phyloP scores from a whole-genome alignment of 2,113 vertebrate genomes.

The Maccullochella peelii region DNA sequence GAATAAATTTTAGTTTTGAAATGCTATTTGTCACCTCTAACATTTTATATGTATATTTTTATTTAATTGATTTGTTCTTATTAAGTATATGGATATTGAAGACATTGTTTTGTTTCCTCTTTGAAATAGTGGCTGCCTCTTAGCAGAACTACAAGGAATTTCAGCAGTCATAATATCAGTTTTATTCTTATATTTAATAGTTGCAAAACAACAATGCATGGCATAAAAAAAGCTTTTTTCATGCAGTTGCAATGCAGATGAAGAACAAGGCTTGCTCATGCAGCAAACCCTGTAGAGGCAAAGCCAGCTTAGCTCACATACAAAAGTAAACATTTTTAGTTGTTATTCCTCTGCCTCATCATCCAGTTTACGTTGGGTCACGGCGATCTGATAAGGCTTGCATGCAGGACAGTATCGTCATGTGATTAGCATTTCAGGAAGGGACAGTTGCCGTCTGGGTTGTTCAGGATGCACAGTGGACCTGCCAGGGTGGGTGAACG shows the following conservation, averaged over 20 bases:
- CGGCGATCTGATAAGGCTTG: conserved; percentile 75
- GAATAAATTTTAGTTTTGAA: conserved; percentile 65
- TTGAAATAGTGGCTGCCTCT: conserved; percentile 48
- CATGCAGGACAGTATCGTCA: conserved; percentile 78
- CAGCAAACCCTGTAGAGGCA: conserved; percentile 64
- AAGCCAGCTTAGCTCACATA: conserved; percentile 67
- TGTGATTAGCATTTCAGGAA: conserved; percentile 84
- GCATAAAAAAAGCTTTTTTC: conserved; percentile 57
- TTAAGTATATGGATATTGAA: conserved; percentile 44
- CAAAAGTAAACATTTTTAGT: conserved; percentile 62
- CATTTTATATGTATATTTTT: conserved; percentile 50
- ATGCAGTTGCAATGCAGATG: conserved; percentile 53
- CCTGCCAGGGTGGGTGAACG: conserved; percentile 92
- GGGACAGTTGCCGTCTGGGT: conserved; percentile 88
- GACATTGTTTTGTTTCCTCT: conserved; percentile 39
- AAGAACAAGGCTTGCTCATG: conserved; percentile 68
- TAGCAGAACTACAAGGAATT: conserved; percentile 39
- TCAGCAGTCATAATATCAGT: conserved; percentile 18
- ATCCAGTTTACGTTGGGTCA: conserved; percentile 73
- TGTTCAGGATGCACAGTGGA: conserved; percentile 92
- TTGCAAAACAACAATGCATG: conserved; percentile 59
- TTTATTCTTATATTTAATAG: conserved; percentile 24
- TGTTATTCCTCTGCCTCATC: conserved; percentile 57
- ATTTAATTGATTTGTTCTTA: conserved; percentile 55
- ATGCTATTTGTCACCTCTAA: conserved; percentile 50